phyloP scores from a whole-genome alignment of 2,797 vertebrate species.

The Heteromormyrus szaboi region DNA sequence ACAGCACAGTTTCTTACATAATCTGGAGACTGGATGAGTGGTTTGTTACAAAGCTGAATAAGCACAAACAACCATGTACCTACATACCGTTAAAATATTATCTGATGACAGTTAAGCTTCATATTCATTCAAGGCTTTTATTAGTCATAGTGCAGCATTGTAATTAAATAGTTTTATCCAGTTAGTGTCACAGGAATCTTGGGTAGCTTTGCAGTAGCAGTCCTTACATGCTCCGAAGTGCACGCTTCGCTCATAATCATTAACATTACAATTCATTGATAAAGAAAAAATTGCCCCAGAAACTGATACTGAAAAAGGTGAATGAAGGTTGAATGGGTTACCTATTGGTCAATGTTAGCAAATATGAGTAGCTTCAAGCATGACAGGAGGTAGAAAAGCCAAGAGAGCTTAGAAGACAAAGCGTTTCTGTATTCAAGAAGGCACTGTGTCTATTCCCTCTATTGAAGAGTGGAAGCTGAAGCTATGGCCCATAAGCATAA shows the following conservation, averaged over 20 bases:
- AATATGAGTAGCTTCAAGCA: not conserved
- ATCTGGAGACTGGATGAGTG: not conserved
- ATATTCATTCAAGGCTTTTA: not conserved
- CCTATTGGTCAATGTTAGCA: not conserved
- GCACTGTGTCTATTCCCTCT: not conserved
- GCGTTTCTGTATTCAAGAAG: not conserved
- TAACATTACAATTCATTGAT: not conserved
- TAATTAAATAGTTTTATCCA: not conserved
- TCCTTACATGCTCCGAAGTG: not conserved
- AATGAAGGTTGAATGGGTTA: not conserved
- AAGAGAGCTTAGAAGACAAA: not conserved
- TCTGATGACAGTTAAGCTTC: not conserved
- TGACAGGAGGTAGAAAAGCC: not conserved
- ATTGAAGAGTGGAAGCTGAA: constrained; percentile 24
- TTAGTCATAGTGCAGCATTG: not conserved
- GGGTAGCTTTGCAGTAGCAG: not conserved
- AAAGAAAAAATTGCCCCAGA: not conserved
- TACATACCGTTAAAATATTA: not conserved
- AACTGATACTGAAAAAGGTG: not conserved
- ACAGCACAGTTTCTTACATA: not conserved
- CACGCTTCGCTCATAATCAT: not conserved
- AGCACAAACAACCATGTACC: not conserved
- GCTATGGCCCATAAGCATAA: constrained; percentile 32
- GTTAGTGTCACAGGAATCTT: not conserved
- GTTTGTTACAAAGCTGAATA: not conserved